Conservation (phyloP, 1,140 invertebrate species). For the Lordiphosa mommai region DNA sequence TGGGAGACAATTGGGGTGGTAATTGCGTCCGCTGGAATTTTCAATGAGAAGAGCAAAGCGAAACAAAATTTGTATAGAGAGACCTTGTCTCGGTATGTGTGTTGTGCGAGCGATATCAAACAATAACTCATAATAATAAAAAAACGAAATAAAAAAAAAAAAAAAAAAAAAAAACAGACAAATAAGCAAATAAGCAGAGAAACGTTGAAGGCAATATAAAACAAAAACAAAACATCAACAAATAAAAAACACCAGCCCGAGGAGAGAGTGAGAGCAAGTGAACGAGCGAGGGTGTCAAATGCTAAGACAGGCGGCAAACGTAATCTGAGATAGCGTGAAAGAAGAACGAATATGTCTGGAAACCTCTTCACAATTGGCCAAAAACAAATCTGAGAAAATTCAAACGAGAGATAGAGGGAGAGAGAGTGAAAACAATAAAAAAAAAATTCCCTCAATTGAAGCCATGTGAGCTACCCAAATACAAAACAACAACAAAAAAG, state of each 20-base stretch:
- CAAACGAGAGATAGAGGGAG: constrained; percentile 3
- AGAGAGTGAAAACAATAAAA: constrained; percentile 9
- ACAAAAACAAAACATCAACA: constrained; percentile 34
- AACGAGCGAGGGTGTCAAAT: constrained; percentile 5
- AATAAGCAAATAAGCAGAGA: constrained; percentile 2
- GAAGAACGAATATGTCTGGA: constrained; percentile 12
- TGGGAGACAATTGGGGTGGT: constrained; percentile 61
- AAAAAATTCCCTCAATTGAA: constrained; percentile 1
- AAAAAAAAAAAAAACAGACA: neutral
- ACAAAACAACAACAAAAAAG: constrained; percentile 6
- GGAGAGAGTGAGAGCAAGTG: neutral
- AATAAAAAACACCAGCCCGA: constrained; percentile 5
- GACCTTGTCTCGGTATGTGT: constrained; percentile 12
- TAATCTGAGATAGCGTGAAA: constrained; percentile 16
- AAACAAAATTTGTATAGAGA: constrained; percentile 4
- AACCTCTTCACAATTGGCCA: constrained; percentile 15
- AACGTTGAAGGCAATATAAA: constrained; percentile 10
- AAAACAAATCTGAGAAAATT: constrained; percentile 1
- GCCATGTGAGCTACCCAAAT: constrained; percentile 26
- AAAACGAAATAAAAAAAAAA: neutral
- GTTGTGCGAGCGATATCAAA: constrained; percentile 28
- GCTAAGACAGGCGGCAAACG: constrained; percentile 23
- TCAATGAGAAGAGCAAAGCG: constrained; percentile 27
- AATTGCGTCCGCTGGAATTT: constrained; percentile 51
- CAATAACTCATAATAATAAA: constrained; percentile 31